phyloP scores from a whole-genome alignment of 2,888 invertebrate genomes.

The Macaria liturata region DNA sequence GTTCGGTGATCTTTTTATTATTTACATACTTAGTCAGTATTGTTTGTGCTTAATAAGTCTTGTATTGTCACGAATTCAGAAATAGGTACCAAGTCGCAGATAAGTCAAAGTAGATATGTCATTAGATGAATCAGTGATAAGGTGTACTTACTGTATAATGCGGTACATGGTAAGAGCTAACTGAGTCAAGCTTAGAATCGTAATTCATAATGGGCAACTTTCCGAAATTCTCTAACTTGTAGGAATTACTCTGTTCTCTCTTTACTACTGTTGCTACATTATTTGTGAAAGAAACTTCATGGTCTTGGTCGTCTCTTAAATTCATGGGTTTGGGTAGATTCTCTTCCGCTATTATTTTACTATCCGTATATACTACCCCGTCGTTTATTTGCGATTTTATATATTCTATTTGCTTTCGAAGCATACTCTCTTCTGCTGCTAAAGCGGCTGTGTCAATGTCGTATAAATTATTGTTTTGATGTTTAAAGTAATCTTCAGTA shows the following conservation, averaged over 20 bases:
- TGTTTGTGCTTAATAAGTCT: no score
- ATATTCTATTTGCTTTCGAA: constrained; percentile 35
- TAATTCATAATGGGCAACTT: constrained; percentile 69
- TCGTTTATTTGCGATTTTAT: constrained; percentile 20
- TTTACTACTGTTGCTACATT: constrained; percentile 58
- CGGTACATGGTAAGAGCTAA: constrained; percentile 73
- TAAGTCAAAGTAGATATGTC: no score
- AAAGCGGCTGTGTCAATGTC: constrained; percentile 27
- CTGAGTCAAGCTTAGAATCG: constrained; percentile 62
- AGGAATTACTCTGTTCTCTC: constrained; percentile 44
- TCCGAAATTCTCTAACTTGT: constrained; percentile 66
- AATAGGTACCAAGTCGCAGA: no score
- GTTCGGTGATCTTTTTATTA: no score
- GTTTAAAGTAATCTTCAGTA: constrained; percentile 21
- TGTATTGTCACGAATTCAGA: no score
- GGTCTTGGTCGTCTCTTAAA: constrained; percentile 56
- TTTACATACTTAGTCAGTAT: no score
- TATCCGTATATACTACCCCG: constrained; percentile 27
- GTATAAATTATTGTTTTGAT: constrained; percentile 23
- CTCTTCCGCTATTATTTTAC: constrained; percentile 46
- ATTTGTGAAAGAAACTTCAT: constrained; percentile 57
- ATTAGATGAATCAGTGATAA: no score
- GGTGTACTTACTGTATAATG: constrained; percentile 73
- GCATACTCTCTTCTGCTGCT: constrained; percentile 41
- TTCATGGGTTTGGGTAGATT: constrained; percentile 60